Percentiles rank a stretch among this genome's conserved stretches.
Evolutionary conservation across 2,888 invertebrate species (phyloP).

Genomic region (Drosophila rubida): DNA sequence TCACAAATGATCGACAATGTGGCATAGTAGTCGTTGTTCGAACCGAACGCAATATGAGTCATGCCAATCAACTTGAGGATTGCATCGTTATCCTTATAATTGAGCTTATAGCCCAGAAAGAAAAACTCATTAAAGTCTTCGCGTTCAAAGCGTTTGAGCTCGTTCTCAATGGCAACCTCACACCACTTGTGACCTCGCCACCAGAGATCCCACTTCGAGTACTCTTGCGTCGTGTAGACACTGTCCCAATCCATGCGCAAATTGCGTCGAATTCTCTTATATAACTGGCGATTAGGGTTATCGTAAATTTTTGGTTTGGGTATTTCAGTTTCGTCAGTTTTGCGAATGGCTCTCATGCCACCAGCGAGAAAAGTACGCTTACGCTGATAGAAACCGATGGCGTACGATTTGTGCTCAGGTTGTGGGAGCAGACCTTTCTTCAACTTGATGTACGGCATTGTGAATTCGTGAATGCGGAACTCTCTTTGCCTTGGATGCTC

Average conservation of each 20-base stretch:
- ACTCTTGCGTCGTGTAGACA: slow-evolving; percentile 17
- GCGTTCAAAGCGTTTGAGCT: slow-evolving; percentile 31
- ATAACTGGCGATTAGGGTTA: neutral
- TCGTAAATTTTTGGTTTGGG: neutral
- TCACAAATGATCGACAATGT: slow-evolving; percentile 39
- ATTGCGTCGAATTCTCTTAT: neutral
- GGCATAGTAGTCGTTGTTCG: slow-evolving; percentile 23
- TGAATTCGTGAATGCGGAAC: slow-evolving; percentile 36
- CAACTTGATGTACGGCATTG: slow-evolving; percentile 18
- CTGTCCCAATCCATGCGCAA: slow-evolving; percentile 18
- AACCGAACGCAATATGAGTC: slow-evolving; percentile 2
- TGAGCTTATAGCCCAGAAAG: neutral
- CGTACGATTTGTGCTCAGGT: slow-evolving; percentile 34
- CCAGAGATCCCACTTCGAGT: slow-evolving; percentile 52
- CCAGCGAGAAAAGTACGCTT: slow-evolving; percentile 11
- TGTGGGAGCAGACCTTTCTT: slow-evolving; percentile 7
- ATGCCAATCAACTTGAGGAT: neutral
- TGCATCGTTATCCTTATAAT: neutral
- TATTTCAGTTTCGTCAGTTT: too few relatives aligned
- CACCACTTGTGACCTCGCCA: slow-evolving; percentile 53
- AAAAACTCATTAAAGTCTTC: slow-evolving; percentile 6
- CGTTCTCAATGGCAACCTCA: slow-evolving; percentile 28
- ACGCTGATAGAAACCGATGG: slow-evolving; percentile 31
- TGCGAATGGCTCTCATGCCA: neutral
- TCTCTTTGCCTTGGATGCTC: neutral